Evolutionary conservation across 1,140 invertebrate genomes (phyloP), one percentile per base, ranked within the genome.

Genomic region (Pachyrhynchus sulphureomaculatus): DNA sequence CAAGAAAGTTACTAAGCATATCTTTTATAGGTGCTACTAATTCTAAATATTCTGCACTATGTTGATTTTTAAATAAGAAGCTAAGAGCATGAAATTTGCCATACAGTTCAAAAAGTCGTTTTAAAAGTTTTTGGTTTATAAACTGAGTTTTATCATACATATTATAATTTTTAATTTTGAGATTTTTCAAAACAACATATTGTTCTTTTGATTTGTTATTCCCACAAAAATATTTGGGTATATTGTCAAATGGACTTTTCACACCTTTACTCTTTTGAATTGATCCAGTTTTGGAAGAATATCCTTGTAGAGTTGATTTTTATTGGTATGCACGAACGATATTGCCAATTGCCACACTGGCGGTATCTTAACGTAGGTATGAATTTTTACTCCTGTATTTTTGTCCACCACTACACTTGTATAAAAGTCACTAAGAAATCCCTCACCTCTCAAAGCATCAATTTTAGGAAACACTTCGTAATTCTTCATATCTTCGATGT

Each of bases 131-230:
- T 34, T 53, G 34, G 18, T 63, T 32, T 2, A 68, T 8, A 29
- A 37, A 36, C 17, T 54, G 32, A 15, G 33, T 55, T 32, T 53
- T 62, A 32, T 60, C 55, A 15, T 39, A 21, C 13, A 66, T 20
- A 15, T 20, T 15, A 24, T 36, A 68, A 20, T 39, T 39, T 24
- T 53, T 23, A 15, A 45, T 13, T 18, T 49, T 56, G 9, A 68
- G 21, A 44, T 68, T 64, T 54, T 64, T 57, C 36, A 85, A 64
- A 23, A 83, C 68, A 3, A 82, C 75, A 42, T 78, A 73, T 71
- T 82, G 79, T 42, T 78, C 64, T 1, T 68, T 65, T 24, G 72
- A 68, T 55, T 79, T 74, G 12, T 18, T 49, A 6, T 60, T 62
- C 1, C 63, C 68, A 13, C 67, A 72, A 4, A 74, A 75, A 51